phyloP scores from a whole-genome alignment of 2,888 invertebrate species.

The Archips xylosteana region DNA sequence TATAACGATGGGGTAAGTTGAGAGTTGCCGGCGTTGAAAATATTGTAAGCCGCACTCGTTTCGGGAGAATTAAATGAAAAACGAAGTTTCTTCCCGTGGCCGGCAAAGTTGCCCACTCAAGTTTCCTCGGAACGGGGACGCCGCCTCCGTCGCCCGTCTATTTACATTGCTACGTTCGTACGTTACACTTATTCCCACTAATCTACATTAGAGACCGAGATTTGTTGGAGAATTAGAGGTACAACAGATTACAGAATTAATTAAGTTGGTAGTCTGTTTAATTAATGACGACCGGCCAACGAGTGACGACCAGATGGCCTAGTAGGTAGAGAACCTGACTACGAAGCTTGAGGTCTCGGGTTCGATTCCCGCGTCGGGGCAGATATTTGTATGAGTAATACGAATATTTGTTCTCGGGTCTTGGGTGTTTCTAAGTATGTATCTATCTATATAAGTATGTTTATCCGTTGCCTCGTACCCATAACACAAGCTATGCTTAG shows the following conservation, averaged over 20 bases:
- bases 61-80: constrained; percentile 84
- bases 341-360: too few species aligned
- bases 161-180: constrained; percentile 30
- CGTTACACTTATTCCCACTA: constrained; percentile 20
- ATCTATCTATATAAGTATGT: too few species aligned
- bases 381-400: too few species aligned
- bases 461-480: too few species aligned
- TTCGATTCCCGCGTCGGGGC: too few species aligned
- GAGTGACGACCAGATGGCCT: too few species aligned
- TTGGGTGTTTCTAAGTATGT: too few species aligned
- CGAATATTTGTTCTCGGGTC: too few species aligned
- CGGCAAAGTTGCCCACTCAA: constrained; percentile 80
- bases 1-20: constrained; percentile 75
- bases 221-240: not conserved
- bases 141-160: constrained; percentile 25
- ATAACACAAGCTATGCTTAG: too few species aligned
- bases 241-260: not conserved
- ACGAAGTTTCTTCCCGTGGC: constrained; percentile 77
- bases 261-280: not conserved
- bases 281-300: too few species aligned
- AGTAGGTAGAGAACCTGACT: too few species aligned
- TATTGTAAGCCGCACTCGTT: constrained; percentile 83
- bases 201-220: constrained; percentile 18
- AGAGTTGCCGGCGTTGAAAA: constrained; percentile 81
- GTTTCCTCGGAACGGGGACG: constrained; percentile 61